These are phyloP conservation scores for Sus scrofa DNA, from an alignment of 2,113 vertebrate genomes.

Conservation along the genomic window T2T-Sscrofa CM000830.6:91839001-91839500, in stretches of 20 bases:
- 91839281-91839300: not conserved
- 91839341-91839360: constrained; percentile 4
- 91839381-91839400: not conserved
- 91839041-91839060: not conserved
- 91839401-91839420: not conserved
- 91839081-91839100: not conserved
- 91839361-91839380: not conserved
- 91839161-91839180: not conserved
- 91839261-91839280: not conserved
- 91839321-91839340: constrained; percentile 24
- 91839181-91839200: constrained; percentile 11
- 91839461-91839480: constrained; percentile 14
- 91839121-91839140: not conserved
- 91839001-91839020: not conserved
- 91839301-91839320: not conserved
- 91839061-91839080: not conserved
- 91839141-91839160: not conserved
- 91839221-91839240: constrained; percentile 20
- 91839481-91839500: not conserved
- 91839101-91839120: not conserved
- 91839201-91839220: not conserved
- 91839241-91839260: not conserved
- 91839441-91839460: constrained; percentile 28
- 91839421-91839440: not conserved
- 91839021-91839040: not conserved